phyloP scores from a whole-genome alignment of 1,140 invertebrate species.

The Antheraea mylitta region DNA sequence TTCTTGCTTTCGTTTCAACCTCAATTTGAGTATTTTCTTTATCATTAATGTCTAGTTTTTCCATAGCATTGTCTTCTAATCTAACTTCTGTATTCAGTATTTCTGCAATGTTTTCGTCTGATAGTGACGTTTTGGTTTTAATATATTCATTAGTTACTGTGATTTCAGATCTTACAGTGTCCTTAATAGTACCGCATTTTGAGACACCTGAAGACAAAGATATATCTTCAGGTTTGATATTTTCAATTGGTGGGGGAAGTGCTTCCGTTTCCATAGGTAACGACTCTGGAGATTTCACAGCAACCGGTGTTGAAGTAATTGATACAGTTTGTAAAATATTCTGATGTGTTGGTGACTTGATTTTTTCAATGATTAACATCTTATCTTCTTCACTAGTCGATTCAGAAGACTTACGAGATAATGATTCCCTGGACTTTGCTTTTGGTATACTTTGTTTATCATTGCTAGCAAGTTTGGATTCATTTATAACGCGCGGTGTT shows the following conservation, averaged over 20 bases:
- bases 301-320: conserved; percentile 48
- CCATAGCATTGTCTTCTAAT: background rate
- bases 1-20: background rate
- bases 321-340: conserved; percentile 49
- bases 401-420: conserved; percentile 57
- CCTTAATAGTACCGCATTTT: conserved; percentile 33
- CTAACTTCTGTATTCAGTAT: conserved; percentile 7
- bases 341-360: conserved; percentile 49
- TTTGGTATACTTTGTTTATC: conserved; percentile 51
- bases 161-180: conserved; percentile 18
- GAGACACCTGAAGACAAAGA: conserved; percentile 44
- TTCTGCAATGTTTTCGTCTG: conserved; percentile 7
- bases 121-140: background rate
- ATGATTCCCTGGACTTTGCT: conserved; percentile 52
- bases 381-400: conserved; percentile 55
- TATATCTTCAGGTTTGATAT: conserved; percentile 47
- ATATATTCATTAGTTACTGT: conserved; percentile 8
- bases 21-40: background rate
- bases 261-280: conserved; percentile 51
- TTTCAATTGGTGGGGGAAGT: conserved; percentile 52
- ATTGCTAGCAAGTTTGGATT: conserved; percentile 38
- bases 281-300: conserved; percentile 57
- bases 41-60: background rate
- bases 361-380: conserved; percentile 56
- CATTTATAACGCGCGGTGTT: conserved; percentile 50